Conservation (phyloP, 2,888 invertebrate species). For the Entomobrya proxima region DNA sequence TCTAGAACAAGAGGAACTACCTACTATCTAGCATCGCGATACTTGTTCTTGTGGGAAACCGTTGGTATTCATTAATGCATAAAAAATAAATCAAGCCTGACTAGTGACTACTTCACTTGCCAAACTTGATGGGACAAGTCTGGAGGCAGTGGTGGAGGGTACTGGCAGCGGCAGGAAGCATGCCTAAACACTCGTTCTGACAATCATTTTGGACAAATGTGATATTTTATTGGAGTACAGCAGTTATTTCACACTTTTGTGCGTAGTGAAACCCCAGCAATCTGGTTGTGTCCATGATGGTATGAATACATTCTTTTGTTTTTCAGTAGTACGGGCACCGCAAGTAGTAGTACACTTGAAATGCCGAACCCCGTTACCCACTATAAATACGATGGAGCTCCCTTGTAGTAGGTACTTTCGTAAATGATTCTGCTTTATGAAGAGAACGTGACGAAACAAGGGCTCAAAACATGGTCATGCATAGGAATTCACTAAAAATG, state of each 20-base stretch:
- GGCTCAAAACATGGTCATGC: conserved; percentile 14
- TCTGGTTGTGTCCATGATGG: neutral
- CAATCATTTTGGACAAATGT: conserved; percentile 10
- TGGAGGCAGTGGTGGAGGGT: too few species aligned
- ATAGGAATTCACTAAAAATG: conserved; percentile 20
- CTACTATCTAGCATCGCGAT: too few species aligned
- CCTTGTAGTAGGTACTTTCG: neutral
- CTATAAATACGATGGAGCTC: too few species aligned
- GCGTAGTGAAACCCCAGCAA: neutral
- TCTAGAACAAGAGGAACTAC: neutral
- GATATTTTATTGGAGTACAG: conserved; percentile 19
- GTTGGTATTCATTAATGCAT: conserved; percentile 4
- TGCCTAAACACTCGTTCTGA: neutral
- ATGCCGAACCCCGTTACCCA: too few species aligned
- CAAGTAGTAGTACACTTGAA: neutral
- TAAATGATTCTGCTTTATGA: conserved; percentile 74
- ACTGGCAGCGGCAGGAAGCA: neutral
- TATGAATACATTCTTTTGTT: neutral
- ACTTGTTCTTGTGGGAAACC: neutral
- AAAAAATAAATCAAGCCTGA: conserved; percentile 38
- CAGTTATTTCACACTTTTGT: neutral
- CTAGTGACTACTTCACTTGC: conserved; percentile 17
- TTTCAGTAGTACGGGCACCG: too few species aligned
- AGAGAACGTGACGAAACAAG: conserved; percentile 73
- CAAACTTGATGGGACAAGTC: conserved; percentile 20